Evolutionary conservation across 2,888 invertebrate species (phyloP).

Genomic region (Agelastica alni): DNA sequence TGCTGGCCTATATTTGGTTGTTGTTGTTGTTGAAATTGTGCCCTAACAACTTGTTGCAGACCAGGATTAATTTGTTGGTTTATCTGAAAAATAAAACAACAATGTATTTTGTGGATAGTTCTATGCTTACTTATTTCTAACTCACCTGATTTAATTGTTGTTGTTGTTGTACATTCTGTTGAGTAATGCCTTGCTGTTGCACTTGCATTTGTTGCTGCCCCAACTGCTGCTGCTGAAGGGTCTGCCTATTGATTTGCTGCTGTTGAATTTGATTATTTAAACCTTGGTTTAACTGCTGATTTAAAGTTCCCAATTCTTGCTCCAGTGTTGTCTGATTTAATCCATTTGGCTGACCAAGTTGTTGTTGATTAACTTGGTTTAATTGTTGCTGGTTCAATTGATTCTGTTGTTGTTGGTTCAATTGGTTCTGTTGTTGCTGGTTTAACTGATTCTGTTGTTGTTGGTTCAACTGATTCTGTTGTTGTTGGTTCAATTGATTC

Average conservation of each 20-base stretch:
- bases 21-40: constrained; percentile 43
- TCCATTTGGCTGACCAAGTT: constrained; percentile 37
- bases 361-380: constrained; percentile 43
- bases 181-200: constrained; percentile 33
- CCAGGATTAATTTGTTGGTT: constrained; percentile 12
- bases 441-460: constrained; percentile 22
- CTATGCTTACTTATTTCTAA: too few relatives aligned
- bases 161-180: constrained; percentile 36
- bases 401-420: too few relatives aligned
- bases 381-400: constrained; percentile 35
- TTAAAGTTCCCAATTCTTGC: constrained; percentile 27
- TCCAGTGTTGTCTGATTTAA: constrained; percentile 29
- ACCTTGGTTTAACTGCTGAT: constrained; percentile 31
- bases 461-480: constrained; percentile 23
- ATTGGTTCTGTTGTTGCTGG: too few relatives aligned
- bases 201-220: constrained; percentile 36
- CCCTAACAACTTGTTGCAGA: constrained; percentile 41
- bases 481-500: constrained; percentile 43
- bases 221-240: constrained; percentile 60
- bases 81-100: constrained; percentile 9
- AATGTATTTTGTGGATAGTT: neutral
- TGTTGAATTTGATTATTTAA: constrained; percentile 36
- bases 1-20: constrained; percentile 33
- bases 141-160: constrained; percentile 40
- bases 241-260: constrained; percentile 39